These are phyloP conservation scores for Tigriopus californicus DNA, from an alignment of 2,888 invertebrate species.

Conservation along the genomic window DNA sequence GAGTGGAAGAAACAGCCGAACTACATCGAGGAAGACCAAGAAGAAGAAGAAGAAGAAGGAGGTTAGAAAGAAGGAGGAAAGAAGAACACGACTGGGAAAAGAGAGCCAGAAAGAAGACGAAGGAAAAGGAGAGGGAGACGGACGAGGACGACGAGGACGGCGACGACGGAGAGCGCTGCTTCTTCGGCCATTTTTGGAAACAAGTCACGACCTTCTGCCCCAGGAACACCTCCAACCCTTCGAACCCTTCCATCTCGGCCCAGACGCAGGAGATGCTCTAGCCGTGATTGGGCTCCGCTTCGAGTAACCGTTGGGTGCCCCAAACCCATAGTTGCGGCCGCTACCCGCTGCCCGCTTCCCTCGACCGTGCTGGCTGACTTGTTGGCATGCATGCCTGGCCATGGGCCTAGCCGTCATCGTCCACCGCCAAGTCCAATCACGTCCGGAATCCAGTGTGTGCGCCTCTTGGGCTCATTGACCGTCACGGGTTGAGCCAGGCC, in stretches of 20 bases:
- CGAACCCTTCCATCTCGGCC: neutral
- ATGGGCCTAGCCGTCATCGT: too few species aligned
- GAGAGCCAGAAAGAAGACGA: slow-evolving; percentile 1
- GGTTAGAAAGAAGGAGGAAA: neutral
- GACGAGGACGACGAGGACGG: neutral
- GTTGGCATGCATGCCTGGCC: too few species aligned
- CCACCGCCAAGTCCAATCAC: too few species aligned
- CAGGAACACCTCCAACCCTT: neutral
- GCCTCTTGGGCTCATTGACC: too few species aligned
- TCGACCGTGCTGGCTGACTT: too few species aligned
- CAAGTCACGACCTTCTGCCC: neutral
- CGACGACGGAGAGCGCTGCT: neutral
- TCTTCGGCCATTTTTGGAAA: neutral
- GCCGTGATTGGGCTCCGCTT: too few species aligned
- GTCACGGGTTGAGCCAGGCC: too few species aligned
- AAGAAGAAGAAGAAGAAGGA: neutral
- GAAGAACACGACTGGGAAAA: neutral
- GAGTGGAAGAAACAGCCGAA: neutral
- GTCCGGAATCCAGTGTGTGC: too few species aligned
- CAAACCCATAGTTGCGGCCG: too few species aligned
- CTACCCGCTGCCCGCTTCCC: too few species aligned
- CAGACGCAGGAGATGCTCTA: too few species aligned
- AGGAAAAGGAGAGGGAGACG: neutral
- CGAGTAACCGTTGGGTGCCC: too few species aligned
- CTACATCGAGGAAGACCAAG: neutral